Evolutionary conservation across 2,797 vertebrate genomes (phyloP), one percentile per base, ranked within the genome.

Genomic region (Aldrovandia affinis): DNA sequence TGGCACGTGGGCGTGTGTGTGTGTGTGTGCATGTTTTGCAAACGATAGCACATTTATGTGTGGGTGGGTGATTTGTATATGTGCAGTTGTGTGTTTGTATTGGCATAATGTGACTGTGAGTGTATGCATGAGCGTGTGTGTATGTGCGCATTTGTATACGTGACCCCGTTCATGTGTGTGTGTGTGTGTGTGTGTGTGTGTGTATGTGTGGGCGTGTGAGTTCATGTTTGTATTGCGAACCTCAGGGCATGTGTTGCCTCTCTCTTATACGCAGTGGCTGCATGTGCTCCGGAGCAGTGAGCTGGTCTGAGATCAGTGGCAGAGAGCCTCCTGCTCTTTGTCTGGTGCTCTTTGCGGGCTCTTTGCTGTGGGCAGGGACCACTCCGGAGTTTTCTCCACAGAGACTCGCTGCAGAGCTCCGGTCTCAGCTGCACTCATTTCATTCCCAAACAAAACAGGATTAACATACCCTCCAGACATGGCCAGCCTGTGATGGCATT

Each of bases 361-460:
- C 65, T 90, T 90, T 89, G 83, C 89, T 92, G 89, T 89, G 91
- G 92, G 84, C 89, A 70, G 55, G 84, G 68, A 55, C 65, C 85
- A 87, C 88, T 91, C 86, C 59, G 78, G 87, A 82, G 84, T 57
- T 80, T 83, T 57, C 59, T 63, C 65, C 42, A 28, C 22, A 28
- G 77, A 80, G 65, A 39, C 70, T 84, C 18, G 55, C 50, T 44
- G 39, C 68, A 50, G n/a, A 52, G 44, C 44, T 82, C 61, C 33
- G 75, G 79, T 80, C 61, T 55, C 30, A 15, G 81, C 75, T 42
- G 22, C 59, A 79, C 30, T 61, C 28, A 42, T 55, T 78, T 80
- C 33, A 47, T 54, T 86, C 86, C 87, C 88, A 88, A 88, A 85
- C 63, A 81, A 87, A 87, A 88, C 87, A 87, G 85, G 87, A 90